Evolutionary conservation across 2,797 vertebrate genomes (phyloP).

Genomic region (Sebastes dallii): DNA sequence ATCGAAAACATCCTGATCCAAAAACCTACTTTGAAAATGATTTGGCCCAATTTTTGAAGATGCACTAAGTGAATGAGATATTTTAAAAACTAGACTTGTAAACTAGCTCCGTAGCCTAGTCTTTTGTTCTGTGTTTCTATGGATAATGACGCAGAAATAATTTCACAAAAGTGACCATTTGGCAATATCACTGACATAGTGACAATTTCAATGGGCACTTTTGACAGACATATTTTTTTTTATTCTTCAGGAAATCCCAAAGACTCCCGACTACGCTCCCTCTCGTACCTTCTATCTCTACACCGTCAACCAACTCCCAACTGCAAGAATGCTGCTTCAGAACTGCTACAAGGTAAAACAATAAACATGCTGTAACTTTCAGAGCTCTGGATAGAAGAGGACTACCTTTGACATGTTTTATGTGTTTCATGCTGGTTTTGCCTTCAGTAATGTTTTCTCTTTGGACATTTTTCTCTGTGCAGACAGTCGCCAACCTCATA

Average conservation of each 20-base stretch:
- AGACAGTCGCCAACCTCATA: conserved; percentile 93
- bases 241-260: conserved; percentile 90
- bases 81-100: neutral
- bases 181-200: neutral
- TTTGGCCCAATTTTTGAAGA: conserved; percentile 10
- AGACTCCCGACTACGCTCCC: conserved; percentile 93
- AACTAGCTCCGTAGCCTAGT: neutral
- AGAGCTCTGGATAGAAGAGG: neutral
- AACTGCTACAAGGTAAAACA: conserved; percentile 90
- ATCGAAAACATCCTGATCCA: conserved; percentile 5
- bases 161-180: conserved; percentile 1
- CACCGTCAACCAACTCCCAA: conserved; percentile 87
- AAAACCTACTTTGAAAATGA: conserved; percentile 27
- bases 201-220: neutral
- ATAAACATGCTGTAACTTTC: neutral
- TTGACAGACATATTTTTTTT: neutral
- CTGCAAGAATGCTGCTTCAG: conserved; percentile 90
- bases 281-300: conserved; percentile 97
- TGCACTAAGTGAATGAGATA: neutral
- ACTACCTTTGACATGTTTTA: neutral
- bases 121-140: neutral
- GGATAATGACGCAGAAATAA: neutral
- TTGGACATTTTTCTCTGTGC: conserved; percentile 24
- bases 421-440: neutral
- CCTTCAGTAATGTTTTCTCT: neutral